Percentiles rank a stretch among this genome's conserved stretches.
phyloP scores from a whole-genome alignment of 2,797 vertebrate species.

The Chloroceryle inda region DNA sequence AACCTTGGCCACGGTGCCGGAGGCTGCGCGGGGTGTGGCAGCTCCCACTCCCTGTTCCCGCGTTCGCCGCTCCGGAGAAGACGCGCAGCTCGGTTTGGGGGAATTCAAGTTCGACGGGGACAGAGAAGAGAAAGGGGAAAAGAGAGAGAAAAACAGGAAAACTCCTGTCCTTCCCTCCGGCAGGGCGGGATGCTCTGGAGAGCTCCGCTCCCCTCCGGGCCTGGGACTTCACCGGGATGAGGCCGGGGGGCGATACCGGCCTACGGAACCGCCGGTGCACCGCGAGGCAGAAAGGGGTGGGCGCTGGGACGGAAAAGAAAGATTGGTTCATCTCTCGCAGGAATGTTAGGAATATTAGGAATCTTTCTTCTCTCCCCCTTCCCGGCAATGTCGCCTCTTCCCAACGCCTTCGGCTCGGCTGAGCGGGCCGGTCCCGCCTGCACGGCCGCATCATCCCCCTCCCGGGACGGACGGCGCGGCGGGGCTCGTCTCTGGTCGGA shows the following conservation, averaged over 20 bases:
- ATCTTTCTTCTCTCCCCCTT: neutral
- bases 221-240: neutral
- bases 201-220: neutral
- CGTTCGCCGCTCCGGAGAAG: neutral
- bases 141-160: conserved; percentile 1
- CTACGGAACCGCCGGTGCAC: neutral
- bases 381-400: neutral
- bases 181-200: neutral
- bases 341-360: neutral
- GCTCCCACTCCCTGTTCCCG: neutral
- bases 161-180: neutral
- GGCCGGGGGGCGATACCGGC: neutral
- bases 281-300: neutral
- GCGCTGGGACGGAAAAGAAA: neutral
- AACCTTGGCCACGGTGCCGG: neutral
- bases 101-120: neutral
- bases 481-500: neutral
- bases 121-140: neutral
- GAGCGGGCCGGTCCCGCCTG: neutral
- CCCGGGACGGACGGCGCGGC: neutral
- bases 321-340: neutral
- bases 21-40: neutral
- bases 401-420: accelerated
- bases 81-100: neutral
- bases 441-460: neutral